phyloP scores from a whole-genome alignment of 2,113 vertebrate genomes.

The Thomomys bottae region DNA sequence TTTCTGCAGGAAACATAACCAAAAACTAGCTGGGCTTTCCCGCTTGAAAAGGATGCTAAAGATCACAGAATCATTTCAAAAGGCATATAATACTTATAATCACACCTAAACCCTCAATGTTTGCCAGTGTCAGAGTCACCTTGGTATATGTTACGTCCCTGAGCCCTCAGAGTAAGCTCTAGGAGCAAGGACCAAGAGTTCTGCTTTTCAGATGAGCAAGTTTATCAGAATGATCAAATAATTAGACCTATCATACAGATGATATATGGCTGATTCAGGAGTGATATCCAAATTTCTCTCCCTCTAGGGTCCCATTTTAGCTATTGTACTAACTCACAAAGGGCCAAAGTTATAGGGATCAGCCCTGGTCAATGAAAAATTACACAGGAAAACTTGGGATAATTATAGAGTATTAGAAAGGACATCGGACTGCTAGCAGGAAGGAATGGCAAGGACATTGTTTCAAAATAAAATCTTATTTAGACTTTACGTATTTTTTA shows the following conservation, averaged over 20 bases:
- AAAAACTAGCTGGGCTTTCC: not conserved
- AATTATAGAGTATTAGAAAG: not conserved
- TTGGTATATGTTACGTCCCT: not conserved
- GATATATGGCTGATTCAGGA: not conserved
- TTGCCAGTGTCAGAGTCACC: not conserved
- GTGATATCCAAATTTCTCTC: not conserved
- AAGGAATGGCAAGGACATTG: not conserved
- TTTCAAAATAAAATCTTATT: too few relatives aligned
- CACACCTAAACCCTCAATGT: not conserved
- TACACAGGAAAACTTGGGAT: not conserved
- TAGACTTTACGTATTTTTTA: too few relatives aligned
- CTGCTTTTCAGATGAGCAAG: not conserved
- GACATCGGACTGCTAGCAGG: not conserved
- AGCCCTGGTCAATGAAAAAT: not conserved
- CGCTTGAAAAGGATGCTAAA: not conserved
- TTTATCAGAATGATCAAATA: not conserved
- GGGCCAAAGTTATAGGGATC: not conserved
- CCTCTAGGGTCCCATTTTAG: not conserved
- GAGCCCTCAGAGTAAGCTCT: not conserved
- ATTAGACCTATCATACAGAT: not conserved
- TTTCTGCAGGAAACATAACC: not conserved
- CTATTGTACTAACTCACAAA: not conserved
- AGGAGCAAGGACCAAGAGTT: not conserved
- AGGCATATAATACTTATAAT: not conserved
- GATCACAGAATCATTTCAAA: not conserved